Conservation (phyloP, 2,113 vertebrate genomes). For the Catharus bicknelli region DNA sequence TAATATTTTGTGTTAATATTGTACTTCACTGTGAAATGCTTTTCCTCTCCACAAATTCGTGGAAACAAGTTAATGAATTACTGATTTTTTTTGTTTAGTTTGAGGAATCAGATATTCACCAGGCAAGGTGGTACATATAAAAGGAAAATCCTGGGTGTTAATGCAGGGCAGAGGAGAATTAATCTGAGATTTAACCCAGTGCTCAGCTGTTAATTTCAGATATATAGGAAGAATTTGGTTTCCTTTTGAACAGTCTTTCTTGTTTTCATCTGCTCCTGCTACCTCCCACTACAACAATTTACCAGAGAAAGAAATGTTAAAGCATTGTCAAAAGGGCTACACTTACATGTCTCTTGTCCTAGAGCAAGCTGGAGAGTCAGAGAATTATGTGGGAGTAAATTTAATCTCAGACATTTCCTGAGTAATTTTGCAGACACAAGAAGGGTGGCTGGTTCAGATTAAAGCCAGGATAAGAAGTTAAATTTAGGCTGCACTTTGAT, state of each 20-base stretch:
- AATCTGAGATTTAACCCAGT: neutral
- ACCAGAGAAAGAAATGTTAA: neutral
- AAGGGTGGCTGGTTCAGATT: slow-evolving; percentile 12
- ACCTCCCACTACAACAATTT: neutral
- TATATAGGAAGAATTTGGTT: neutral
- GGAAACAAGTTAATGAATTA: neutral
- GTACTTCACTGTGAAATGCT: neutral
- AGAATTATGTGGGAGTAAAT: slow-evolving; percentile 48
- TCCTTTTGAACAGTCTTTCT: neutral
- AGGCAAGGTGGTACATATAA: neutral
- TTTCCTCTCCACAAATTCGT: neutral
- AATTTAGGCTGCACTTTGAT: slow-evolving; percentile 32
- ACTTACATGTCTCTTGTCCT: neutral
- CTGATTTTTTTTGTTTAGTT: slow-evolving; percentile 8
- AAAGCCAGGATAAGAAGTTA: slow-evolving; percentile 5
- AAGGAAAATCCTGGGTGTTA: neutral
- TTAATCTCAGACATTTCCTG: slow-evolving; percentile 47
- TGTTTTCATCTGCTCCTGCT: neutral
- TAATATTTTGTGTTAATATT: neutral
- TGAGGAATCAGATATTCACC: neutral
- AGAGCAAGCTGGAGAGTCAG: neutral
- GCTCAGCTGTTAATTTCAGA: neutral
- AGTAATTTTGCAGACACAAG: slow-evolving; percentile 31
- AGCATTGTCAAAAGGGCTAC: neutral
- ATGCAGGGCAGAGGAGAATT: neutral